Evolutionary conservation across 2,888 invertebrate species (phyloP).

Genomic region (Romanomermis culicivorax): DNA sequence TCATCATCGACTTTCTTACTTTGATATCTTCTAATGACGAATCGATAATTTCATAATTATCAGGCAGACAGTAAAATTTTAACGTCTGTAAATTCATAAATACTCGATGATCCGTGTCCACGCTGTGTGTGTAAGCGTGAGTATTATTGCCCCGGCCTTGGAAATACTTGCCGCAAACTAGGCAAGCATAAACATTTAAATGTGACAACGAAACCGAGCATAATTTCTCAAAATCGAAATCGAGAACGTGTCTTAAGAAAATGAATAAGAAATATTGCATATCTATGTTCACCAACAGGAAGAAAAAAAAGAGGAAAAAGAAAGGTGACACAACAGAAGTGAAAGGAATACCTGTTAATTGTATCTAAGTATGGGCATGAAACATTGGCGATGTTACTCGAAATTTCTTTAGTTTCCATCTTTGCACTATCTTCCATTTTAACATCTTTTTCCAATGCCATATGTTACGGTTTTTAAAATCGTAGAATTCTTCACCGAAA

Average conservation of each 20-base stretch:
- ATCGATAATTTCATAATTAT: constrained; percentile 97
- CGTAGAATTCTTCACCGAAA: no score
- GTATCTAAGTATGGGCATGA: constrained; percentile 87
- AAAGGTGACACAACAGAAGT: no score
- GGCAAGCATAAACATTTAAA: constrained; percentile 95
- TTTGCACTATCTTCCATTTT: no score
- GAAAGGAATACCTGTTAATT: constrained; percentile 50
- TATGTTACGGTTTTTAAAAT: no score
- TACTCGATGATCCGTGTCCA: constrained; percentile 91
- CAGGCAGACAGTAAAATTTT: constrained; percentile 93
- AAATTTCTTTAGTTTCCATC: no score
- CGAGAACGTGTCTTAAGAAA: constrained; percentile 49
- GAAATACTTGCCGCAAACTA: constrained; percentile 97
- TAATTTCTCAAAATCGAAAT: constrained; percentile 98
- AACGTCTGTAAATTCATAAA: constrained; percentile 85
- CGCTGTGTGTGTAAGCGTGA: constrained; percentile 95
- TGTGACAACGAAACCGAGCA: constrained; percentile 92
- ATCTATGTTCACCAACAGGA: neutral
- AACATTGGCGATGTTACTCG: constrained; percentile 13
- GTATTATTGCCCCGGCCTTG: constrained; percentile 86
- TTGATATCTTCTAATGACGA: constrained; percentile 82
- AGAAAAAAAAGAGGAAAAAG: neutral
- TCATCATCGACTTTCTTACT: constrained; percentile 24
- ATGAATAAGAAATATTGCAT: constrained; percentile 6
- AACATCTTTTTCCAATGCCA: no score